A percentile compares a stretch with the other conserved stretches of the same genome.
These are phyloP conservation scores for Agriotes lineatus DNA, from an alignment of 2,888 invertebrate genomes.

Conservation along the genomic window DNA sequence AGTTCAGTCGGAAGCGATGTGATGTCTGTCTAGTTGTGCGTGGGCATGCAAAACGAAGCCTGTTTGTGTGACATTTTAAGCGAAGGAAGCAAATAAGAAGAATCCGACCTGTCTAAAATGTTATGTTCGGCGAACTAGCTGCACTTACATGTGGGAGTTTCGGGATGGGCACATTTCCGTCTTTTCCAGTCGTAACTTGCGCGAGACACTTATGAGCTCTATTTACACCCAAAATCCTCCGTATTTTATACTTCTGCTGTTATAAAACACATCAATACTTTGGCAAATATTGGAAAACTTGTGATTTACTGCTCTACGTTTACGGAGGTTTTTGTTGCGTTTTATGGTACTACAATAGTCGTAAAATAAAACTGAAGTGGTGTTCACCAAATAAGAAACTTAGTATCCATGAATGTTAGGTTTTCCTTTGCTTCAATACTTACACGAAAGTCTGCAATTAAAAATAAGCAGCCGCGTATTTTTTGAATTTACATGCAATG, in stretches of 20 bases:
- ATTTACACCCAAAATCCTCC: conserved; percentile 32
- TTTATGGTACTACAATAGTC: conserved; percentile 34
- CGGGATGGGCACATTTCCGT: neutral
- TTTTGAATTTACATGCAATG: too few relatives aligned
- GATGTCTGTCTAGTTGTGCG: conserved; percentile 12
- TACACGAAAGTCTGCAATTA: too few relatives aligned
- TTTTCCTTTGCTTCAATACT: too few relatives aligned
- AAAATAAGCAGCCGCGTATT: too few relatives aligned
- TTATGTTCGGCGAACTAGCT: neutral
- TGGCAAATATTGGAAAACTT: conserved; percentile 45
- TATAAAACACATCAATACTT: conserved; percentile 37
- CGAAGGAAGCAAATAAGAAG: neutral
- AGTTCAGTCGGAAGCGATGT: neutral
- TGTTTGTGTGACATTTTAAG: neutral
- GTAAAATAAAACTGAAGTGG: conserved; percentile 34
- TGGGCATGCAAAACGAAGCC: neutral
- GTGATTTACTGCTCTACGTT: conserved; percentile 34
- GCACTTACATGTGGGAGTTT: neutral
- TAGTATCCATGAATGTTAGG: conserved; percentile 36
- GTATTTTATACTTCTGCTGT: conserved; percentile 33
- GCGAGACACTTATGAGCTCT: conserved; percentile 19
- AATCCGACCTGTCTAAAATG: neutral
- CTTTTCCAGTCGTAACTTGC: conserved; percentile 14
- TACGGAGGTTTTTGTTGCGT: conserved; percentile 25
- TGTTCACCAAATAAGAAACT: conserved; percentile 36